Evolutionary conservation across 2,888 invertebrate species (phyloP).

Genomic region (Anorthoa munda): DNA sequence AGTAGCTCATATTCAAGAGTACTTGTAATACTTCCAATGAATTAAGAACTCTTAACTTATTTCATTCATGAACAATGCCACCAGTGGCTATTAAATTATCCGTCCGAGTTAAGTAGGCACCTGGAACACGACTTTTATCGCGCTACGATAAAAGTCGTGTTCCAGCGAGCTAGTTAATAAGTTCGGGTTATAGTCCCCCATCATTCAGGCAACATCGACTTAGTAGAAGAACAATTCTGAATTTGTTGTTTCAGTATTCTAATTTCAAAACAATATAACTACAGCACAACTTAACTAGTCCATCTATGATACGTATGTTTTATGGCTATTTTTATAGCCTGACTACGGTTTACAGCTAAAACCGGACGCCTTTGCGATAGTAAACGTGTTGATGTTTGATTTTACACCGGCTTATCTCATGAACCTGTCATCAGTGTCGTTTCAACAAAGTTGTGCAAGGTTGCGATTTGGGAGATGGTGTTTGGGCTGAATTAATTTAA

Average conservation of each 20-base stretch:
- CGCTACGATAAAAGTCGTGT: too few species aligned
- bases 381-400: constrained; percentile 75
- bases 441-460: constrained; percentile 22
- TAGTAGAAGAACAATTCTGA: not conserved
- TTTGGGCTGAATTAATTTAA: constrained; percentile 13
- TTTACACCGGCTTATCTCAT: constrained; percentile 62
- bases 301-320: constrained; percentile 76
- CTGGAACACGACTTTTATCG: too few species aligned
- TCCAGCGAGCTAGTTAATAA: too few species aligned
- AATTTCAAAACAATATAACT: constrained; percentile 66
- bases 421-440: constrained; percentile 42
- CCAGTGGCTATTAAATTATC: too few species aligned
- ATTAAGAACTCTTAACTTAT: too few species aligned
- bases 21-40: too few species aligned
- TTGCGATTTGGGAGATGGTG: constrained; percentile 2
- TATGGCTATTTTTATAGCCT: constrained; percentile 77
- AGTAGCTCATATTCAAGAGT: too few species aligned
- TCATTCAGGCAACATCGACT: too few species aligned
- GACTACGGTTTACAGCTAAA: constrained; percentile 75
- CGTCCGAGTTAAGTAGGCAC: too few species aligned
- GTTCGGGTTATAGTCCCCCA: too few species aligned
- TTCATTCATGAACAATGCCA: too few species aligned
- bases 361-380: constrained; percentile 69
- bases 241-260: constrained; percentile 39
- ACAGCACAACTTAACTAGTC: constrained; percentile 68